phyloP scores from a whole-genome alignment of 2,888 invertebrate genomes.

The Zele albiditarsus region DNA sequence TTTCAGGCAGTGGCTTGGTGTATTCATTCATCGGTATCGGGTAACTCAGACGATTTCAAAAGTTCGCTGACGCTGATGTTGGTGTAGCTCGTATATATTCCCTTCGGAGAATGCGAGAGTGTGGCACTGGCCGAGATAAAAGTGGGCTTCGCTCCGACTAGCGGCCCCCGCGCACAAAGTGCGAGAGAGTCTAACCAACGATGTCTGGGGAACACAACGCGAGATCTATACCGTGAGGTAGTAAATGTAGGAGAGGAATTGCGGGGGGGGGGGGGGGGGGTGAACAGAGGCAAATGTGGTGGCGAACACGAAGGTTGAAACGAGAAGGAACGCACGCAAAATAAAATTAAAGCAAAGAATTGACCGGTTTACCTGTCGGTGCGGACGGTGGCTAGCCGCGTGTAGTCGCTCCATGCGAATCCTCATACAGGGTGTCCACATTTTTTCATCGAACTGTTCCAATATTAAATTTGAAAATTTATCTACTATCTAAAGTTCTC shows the following conservation, averaged over 20 bases:
- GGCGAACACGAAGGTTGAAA: slow-evolving; percentile 12
- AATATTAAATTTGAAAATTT: slow-evolving; percentile 13
- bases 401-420: slow-evolving; percentile 45
- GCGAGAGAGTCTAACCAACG: slow-evolving; percentile 21
- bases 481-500: slow-evolving; percentile 1
- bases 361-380: slow-evolving; percentile 63
- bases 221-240: slow-evolving; percentile 21
- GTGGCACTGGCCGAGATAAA: slow-evolving; percentile 44
- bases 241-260: background rate
- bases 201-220: slow-evolving; percentile 40
- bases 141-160: slow-evolving; percentile 40
- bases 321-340: slow-evolving; percentile 42
- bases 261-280: slow-evolving; percentile 14
- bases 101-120: slow-evolving; percentile 28
- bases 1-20: slow-evolving; percentile 36
- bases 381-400: slow-evolving; percentile 55
- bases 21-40: slow-evolving; percentile 68
- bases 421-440: slow-evolving; percentile 44
- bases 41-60: slow-evolving; percentile 58
- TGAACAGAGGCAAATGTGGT: slow-evolving; percentile 33
- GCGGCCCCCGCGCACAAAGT: slow-evolving; percentile 35
- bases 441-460: slow-evolving; percentile 37
- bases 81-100: slow-evolving; percentile 26
- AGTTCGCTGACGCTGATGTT: slow-evolving; percentile 26
- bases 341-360: slow-evolving; percentile 57